These are phyloP conservation scores for Phrynocephalus vlangalii DNA, from an alignment of 2,797 vertebrate genomes.

Conservation along the genomic window DNA sequence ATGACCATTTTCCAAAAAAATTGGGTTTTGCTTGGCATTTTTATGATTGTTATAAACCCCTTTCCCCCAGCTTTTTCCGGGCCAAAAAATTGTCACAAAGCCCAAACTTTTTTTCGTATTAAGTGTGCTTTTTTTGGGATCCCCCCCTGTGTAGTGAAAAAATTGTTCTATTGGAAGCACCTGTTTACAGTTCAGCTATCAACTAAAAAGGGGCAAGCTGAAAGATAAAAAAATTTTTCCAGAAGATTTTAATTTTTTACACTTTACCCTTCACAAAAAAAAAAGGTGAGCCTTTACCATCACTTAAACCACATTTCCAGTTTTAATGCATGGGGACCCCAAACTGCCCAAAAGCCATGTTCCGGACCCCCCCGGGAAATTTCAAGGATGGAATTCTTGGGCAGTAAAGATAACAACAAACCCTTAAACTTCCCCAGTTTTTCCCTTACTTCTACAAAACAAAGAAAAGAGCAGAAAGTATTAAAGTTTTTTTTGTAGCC, in stretches of 20 bases:
- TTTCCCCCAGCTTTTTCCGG: not conserved
- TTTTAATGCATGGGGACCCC: not conserved
- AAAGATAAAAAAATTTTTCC: constrained; percentile 20
- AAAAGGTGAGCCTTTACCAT: rapidly evolving
- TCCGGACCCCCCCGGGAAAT: not conserved
- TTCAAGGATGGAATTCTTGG: not conserved
- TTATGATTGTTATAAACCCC: constrained; percentile 44
- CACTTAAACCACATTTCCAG: not conserved
- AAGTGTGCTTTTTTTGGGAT: constrained; percentile 36
- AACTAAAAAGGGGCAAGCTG: constrained; percentile 11
- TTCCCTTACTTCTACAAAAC: too few species aligned
- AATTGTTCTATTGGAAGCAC: not conserved
- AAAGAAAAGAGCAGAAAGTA: too few species aligned
- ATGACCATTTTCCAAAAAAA: constrained; percentile 33
- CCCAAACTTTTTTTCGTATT: not conserved
- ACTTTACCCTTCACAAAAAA: constrained; percentile 28
- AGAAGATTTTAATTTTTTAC: rapidly evolving
- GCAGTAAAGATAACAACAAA: not conserved
- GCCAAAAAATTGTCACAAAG: constrained; percentile 13
- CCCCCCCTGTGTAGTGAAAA: constrained; percentile 14
- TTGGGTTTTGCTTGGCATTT: constrained; percentile 8
- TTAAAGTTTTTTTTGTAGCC: too few species aligned
- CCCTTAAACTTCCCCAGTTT: too few species aligned
- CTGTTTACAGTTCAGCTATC: constrained; percentile 7
- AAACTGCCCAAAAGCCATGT: not conserved